These are phyloP conservation scores for Nannoperca australis DNA, from an alignment of 2,797 vertebrate species.

Conservation along the genomic window DNA sequence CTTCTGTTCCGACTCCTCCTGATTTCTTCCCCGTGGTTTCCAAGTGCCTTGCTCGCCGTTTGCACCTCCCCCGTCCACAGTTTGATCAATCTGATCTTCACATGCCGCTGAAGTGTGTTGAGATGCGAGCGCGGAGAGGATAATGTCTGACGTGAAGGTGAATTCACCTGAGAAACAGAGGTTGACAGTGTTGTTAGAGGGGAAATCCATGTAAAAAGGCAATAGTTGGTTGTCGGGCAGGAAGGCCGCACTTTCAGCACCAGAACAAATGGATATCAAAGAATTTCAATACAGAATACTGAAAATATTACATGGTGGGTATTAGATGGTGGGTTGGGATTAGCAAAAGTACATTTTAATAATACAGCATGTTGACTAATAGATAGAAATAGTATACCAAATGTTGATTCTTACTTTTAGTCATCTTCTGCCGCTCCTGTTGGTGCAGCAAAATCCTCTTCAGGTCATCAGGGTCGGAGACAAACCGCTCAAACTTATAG, in stretches of 20 bases:
- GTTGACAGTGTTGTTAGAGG: neutral
- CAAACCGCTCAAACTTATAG: constrained; percentile 15
- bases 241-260: neutral
- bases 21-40: neutral
- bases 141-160: constrained; percentile 20
- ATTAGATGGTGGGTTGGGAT: neutral
- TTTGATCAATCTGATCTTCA: neutral
- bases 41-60: neutral
- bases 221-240: neutral
- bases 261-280: neutral
- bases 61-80: too few species aligned
- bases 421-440: neutral
- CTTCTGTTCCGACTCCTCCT: neutral
- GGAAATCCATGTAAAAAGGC: neutral
- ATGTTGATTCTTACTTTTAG: constrained; percentile 9
- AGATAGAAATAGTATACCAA: neutral
- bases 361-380: neutral
- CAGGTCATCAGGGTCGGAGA: constrained; percentile 19
- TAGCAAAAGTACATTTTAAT: neutral
- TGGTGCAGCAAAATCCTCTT: constrained; percentile 8
- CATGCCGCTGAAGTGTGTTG: neutral
- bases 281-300: neutral
- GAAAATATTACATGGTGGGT: neutral
- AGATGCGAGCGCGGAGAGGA: constrained; percentile 6
- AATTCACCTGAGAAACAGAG: constrained; percentile 16